phyloP scores from a whole-genome alignment of 2,797 vertebrate species.

The Crenichthys baileyi region DNA sequence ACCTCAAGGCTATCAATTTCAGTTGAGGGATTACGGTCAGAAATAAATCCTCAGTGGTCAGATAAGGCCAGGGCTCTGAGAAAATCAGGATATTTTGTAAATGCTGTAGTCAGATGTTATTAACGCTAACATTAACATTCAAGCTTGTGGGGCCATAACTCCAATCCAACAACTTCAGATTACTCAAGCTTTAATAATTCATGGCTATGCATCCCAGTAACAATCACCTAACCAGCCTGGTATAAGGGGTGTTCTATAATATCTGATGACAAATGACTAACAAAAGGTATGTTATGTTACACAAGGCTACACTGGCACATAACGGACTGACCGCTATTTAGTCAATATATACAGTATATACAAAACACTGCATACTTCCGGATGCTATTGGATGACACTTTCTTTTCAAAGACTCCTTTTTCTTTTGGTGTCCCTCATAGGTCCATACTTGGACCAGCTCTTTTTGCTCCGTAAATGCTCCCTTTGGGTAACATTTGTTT shows the following conservation, averaged over 20 bases:
- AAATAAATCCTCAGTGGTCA: background rate
- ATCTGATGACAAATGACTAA: background rate
- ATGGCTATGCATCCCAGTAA: too few species aligned
- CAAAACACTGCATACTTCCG: too few species aligned
- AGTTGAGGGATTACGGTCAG: background rate
- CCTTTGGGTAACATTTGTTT: too few species aligned
- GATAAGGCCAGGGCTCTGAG: background rate
- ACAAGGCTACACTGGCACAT: too few species aligned
- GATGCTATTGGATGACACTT: too few species aligned
- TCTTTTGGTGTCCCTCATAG: too few species aligned
- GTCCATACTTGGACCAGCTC: too few species aligned
- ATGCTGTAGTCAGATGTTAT: background rate
- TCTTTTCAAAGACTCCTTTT: too few species aligned
- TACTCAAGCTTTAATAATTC: background rate
- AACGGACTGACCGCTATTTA: too few species aligned
- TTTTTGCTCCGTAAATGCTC: too few species aligned
- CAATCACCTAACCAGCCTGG: background rate
- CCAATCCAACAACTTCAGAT: background rate
- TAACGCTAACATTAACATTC: background rate
- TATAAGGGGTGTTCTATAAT: background rate
- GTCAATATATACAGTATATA: too few species aligned
- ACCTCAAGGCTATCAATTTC: background rate
- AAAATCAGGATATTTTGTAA: background rate
- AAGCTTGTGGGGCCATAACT: background rate
- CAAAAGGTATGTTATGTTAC: background rate